Evolutionary conservation across 2,797 vertebrate genomes (phyloP), one percentile per base, ranked within the genome.

Genomic region (Atherinosoma microstoma): DNA sequence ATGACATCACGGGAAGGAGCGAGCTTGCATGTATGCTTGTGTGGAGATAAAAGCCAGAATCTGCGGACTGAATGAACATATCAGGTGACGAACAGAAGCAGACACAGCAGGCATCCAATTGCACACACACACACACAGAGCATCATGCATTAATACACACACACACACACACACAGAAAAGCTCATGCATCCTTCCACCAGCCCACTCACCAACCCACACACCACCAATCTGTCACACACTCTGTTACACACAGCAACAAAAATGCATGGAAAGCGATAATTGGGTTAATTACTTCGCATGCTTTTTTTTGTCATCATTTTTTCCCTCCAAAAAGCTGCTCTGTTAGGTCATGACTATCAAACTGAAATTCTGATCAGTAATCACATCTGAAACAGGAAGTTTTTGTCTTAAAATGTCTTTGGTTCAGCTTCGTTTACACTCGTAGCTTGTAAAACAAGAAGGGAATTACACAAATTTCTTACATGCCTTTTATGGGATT

Each of bases 1-100:
- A 88, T 94, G 93, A 94, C 94, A 92, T 95, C 94, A 94, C 78
- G 6, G 79, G 59, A 64, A 59, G 49, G 47, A n/a, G 70, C 15
- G 75, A 57, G 74, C 66, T 22, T 57, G 73, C 30, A 35, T 56
- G 16, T 40, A 24, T 58, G 70, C 30, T 66, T 67, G 69, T 40
- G 60, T 27, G 70, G 58, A 88, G 84, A 91, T 90, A 75, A 91
- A 89, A 90, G 84, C 78, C 67, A 71, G 71, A 85, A 85, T 90
- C 63, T 74, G 85, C 30, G 29, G 71, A 64, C 59, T 75, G 77
- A 74, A 79, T 70, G 68, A 5, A 54, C 75, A 78, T 67, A 87
- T 76, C 89, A 79, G 80, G 90, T 85, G 84, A 87, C 63, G 36
- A 68, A 70, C 78, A 74, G 72, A 47, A 83, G 68, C 65, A 67